Base-by-base conservation (phyloP, 2,797 vertebrate genomes). In the Myiotriccus ornatus region DNA sequence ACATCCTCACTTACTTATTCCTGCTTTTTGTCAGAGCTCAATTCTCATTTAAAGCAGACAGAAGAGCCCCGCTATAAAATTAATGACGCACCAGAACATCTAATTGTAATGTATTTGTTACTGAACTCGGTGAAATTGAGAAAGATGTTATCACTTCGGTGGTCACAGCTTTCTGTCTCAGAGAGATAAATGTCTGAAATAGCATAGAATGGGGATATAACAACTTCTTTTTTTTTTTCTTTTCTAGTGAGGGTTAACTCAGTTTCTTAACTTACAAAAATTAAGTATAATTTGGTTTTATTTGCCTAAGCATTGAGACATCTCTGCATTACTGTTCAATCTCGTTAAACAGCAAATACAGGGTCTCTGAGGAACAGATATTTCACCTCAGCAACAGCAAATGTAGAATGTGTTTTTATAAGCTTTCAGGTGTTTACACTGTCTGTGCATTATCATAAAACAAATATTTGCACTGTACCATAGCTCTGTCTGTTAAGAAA, bases 361-460 rank as follows among this genome's bases (percentile, higher is more conserved):
- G 90, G 84, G 63, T 52, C 71, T 92, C 88, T 37, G 90, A 94
- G 79, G 77, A 93, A 25, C 74, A 94, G 86, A 84, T 52, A 91
- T 76, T 96, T 89, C 56, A 87, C 88, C 70, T 90, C 86, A 89
- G 95, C 86, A 88, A 82, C 86, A 87, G 83, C 87, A 92, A 95
- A 89, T 77, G 71, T 55, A 91, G 71, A 52, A 71, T 81, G 76
- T 93, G 77, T 90, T 97, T 96, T 90, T 92, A 93, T 90, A 96
- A 96, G 95, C 67, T 64, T 65, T 56, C 77, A 93, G 93, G 88
- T 89, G 64, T 94, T 95, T 95, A 95, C 90, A 94, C 77, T 95
- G 90, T 95, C 94, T 94, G 74, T 93, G 86, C 78, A 91, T 95
- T 95, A 94, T 96, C 94, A 90, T 89, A 94, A 95, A 95, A 55